Evolutionary conservation across 2,797 vertebrate genomes (phyloP).

Genomic region (Trichosurus vulpecula): DNA sequence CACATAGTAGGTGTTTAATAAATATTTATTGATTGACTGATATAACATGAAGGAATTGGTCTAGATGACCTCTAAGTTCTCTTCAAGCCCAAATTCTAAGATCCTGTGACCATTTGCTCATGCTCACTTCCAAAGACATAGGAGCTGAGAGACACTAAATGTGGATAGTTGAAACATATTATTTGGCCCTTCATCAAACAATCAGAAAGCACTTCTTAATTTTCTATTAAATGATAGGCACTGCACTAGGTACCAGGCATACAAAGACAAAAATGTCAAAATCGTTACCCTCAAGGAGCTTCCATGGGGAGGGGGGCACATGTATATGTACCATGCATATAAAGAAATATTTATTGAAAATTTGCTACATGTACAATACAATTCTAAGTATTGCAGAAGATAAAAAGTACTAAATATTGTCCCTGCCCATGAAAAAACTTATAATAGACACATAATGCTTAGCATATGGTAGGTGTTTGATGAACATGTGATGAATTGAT

Average conservation of each 20-base stretch:
- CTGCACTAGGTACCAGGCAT: neutral
- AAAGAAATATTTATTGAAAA: constrained; percentile 1
- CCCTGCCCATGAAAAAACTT: neutral
- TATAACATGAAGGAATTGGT: neutral
- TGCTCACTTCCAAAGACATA: neutral
- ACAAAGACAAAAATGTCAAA: neutral
- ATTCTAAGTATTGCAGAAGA: constrained; percentile 16
- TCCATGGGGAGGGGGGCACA: neutral
- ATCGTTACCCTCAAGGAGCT: neutral
- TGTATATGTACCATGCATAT: neutral
- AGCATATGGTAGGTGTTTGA: neutral
- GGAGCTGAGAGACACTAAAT: neutral
- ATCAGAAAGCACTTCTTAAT: neutral
- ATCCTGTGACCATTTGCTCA: neutral
- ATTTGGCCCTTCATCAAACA: neutral
- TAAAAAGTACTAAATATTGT: neutral
- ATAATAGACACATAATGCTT: neutral
- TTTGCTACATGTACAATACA: neutral
- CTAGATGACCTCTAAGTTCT: neutral
- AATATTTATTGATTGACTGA: neutral
- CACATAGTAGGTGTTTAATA: neutral
- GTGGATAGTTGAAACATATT: neutral
- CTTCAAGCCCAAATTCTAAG: neutral
- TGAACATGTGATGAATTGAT: neutral
- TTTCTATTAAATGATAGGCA: neutral